A percentile compares a stretch with the other conserved stretches of the same genome.
phyloP scores from a whole-genome alignment of 1,140 invertebrate species.

The Drosophila gunungcola region DNA sequence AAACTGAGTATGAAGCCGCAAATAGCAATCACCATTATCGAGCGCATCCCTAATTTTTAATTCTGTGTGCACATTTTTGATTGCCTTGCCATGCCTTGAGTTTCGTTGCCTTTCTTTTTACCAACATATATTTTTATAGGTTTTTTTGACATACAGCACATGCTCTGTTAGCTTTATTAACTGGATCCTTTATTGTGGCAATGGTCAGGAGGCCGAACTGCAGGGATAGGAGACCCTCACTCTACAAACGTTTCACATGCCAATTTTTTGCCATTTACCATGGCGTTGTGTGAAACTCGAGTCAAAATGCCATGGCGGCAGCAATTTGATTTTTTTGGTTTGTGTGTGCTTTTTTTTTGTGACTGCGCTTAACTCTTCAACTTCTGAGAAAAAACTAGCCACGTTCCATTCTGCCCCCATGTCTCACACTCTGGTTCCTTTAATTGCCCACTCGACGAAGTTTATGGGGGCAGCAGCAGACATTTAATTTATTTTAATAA shows the following conservation, averaged over 20 bases:
- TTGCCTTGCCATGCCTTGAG: neutral
- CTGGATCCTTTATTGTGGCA: constrained; percentile 54
- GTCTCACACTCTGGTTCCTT: constrained; percentile 32
- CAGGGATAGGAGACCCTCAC: neutral
- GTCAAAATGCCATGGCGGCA: constrained; percentile 45
- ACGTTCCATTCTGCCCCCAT: constrained; percentile 13
- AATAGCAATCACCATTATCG: neutral
- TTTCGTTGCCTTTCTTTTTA: neutral
- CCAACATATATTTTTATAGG: neutral
- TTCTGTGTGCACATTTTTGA: neutral
- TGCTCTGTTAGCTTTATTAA: constrained; percentile 72
- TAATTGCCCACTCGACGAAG: constrained; percentile 73
- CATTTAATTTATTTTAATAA: constrained; percentile 83
- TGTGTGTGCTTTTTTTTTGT: constrained; percentile 12
- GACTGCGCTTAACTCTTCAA: constrained; percentile 36
- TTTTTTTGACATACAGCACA: constrained; percentile 55
- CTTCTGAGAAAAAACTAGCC: constrained; percentile 48
- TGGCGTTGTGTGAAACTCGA: constrained; percentile 41
- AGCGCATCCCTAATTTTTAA: constrained; percentile 2
- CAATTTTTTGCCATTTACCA: constrained; percentile 39
- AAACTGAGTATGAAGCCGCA: too few relatives aligned
- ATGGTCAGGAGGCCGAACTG: constrained; percentile 1
- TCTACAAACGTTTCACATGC: constrained; percentile 38
- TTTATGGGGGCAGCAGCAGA: constrained; percentile 76
- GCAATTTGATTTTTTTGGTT: constrained; percentile 36